Base-by-base conservation (phyloP, 2,113 vertebrate species). In the Perognathus longimembris region DNA sequence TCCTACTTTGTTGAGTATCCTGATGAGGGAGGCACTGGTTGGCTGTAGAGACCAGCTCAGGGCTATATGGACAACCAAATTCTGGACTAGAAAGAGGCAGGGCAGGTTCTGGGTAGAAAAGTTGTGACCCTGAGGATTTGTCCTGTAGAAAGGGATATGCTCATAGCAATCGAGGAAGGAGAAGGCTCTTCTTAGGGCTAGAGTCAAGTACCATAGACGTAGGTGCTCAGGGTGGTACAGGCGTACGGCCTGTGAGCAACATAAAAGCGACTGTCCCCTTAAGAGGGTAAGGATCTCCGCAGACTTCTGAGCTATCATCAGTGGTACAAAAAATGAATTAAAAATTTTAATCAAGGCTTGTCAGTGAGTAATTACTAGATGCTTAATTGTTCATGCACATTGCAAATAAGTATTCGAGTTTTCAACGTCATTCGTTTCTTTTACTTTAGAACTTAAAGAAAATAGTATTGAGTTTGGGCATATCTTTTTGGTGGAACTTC, bases 381-480 rank as follows among this genome's bases (percentile, higher is more conserved):
- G 14, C 2, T 54, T 92, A 70, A 80, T 59, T 94, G 15, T 94
- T 92, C 24, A 26, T 79, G 8, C 0, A 45, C 14, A 21, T 54
- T 82, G 79, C 69, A 88, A 82, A 57, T 38, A 89, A 83, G 28
- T 40, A 67, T 0, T 66, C 28, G 36, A 38, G 24, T 61, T 85
- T 93, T 77, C 50, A 67, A 36, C 1, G 73, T 86, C 45, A 34
- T 67, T 90, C 61, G 40, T 69, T 82, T 73, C 89, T 74, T 91
- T 28, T 84, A 83, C 89, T 85, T 88, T 94, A 76, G 59, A 85
- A 89, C 50, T 85, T 90, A 88, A 61, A 50, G 82, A 85, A 80
- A 88, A 78, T 61, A 69, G 15, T 85, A 78, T 24, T 73, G 6
- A 95, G 66, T 90, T 92, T 88, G 42, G 6, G 32, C 69, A 36